phyloP scores from a whole-genome alignment of 2,888 invertebrate genomes.

The Oscheius onirici region DNA sequence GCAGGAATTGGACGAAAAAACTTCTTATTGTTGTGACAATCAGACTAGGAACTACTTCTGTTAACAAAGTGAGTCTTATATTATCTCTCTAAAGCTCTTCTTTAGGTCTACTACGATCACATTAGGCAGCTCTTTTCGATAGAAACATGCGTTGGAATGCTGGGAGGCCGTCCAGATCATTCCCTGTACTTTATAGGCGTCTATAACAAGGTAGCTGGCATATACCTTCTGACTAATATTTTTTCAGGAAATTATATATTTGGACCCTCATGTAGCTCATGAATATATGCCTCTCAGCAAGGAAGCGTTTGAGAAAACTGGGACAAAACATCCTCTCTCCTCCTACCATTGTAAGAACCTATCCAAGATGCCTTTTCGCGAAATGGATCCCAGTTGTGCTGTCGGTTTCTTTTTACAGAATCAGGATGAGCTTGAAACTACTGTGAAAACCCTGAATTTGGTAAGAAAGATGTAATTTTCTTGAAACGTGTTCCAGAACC shows the following conservation, averaged over 20 bases:
- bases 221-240: not conserved
- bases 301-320: not conserved
- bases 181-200: slow-evolving; percentile 92
- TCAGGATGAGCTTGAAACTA: slow-evolving; percentile 40
- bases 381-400: slow-evolving; percentile 64
- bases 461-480: slow-evolving; percentile 23
- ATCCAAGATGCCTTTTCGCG: slow-evolving; percentile 50
- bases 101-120: slow-evolving; percentile 82
- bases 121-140: slow-evolving; percentile 83
- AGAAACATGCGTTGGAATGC: slow-evolving; percentile 87
- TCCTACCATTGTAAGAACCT: slow-evolving; percentile 52
- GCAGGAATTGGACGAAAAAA: slow-evolving; percentile 59
- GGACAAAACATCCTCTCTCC: slow-evolving; percentile 21
- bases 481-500: slow-evolving; percentile 42
- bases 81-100: not conserved
- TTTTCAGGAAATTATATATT: slow-evolving; percentile 81
- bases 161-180: slow-evolving; percentile 91
- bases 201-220: slow-evolving; percentile 76
- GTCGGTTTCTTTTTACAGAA: slow-evolving; percentile 55
- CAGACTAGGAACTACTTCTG: slow-evolving; percentile 54
- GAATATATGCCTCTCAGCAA: slow-evolving; percentile 75
- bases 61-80: slow-evolving; percentile 54
- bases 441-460: slow-evolving; percentile 40
- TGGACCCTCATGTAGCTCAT: slow-evolving; percentile 94
- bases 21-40: slow-evolving; percentile 57